Evolutionary conservation across 2,113 vertebrate species (phyloP), one percentile per base, ranked within the genome.

Genomic region (Larimichthys polyactis): DNA sequence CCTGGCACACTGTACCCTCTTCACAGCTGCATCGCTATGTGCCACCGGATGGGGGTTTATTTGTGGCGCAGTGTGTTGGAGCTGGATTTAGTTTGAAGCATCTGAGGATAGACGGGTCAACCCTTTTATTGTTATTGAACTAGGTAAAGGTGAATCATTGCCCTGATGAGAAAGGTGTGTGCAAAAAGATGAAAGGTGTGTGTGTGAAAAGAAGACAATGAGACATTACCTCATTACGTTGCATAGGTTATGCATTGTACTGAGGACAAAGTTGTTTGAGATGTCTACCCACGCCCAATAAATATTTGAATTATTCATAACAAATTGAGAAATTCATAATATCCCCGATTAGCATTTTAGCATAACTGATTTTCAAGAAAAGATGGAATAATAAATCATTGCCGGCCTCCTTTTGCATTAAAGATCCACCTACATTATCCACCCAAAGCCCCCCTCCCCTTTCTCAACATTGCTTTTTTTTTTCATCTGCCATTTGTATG

Each of bases 281-380:
- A 83, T 88, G 84, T 90, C 90, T 68, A 27, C 82, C 69, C 68
- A 83, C 74, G 60, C 51, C 86, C 87, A 88, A 90, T 94, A 94
- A 93, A 94, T 93, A 93, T 89, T 72, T 95, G 90, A 93, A 94
- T 95, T 92, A 95, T 94, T 94, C 90, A 94, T 93, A 79, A 89
- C 87, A 93, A 93, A 93, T 89, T 68, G 81, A 90, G 81, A 92
- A 92, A 93, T 92, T 92, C 92, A 94, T 93, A 94, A 94, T 91
- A 84, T 88, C 76, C 85, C 71, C 64, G 76, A 94, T 94, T 93
- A 92, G 93, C 90, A 94, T 95, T 94, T 93, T 83, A 90, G 90
- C 87, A 91, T 93, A 94, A 95, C 94, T 94, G 94, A 95, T 94
- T 95, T 87, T 82, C 83, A 60, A 86, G 90, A 92, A 94, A 93